A percentile compares a stretch with the other conserved stretches of the same genome.
Evolutionary conservation across 1,140 invertebrate species (phyloP).

Genomic region (Trachymyrmex septentrionalis): DNA sequence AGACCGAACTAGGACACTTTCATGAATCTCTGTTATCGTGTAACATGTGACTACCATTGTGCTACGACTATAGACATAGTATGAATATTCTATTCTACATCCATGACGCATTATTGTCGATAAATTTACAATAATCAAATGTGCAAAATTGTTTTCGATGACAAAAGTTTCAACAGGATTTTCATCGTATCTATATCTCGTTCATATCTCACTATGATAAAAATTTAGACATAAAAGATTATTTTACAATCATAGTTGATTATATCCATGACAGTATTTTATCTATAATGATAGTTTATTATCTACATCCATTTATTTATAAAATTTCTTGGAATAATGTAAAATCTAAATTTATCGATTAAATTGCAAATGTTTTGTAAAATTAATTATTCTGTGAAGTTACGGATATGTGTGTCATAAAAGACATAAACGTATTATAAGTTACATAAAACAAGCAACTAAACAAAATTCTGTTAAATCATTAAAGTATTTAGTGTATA

Average conservation of each 20-base stretch:
- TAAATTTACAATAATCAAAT: slow-evolving; percentile 24
- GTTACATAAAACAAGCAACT: slow-evolving; percentile 1
- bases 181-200: background rate
- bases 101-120: slow-evolving; percentile 12
- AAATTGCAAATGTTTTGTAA: background rate
- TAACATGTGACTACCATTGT: slow-evolving; percentile 26
- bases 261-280: too few relatives aligned
- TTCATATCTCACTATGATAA: background rate
- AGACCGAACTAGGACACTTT: background rate
- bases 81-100: too few relatives aligned
- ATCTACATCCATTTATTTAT: background rate
- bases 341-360: background rate
- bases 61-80: background rate
- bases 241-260: background rate
- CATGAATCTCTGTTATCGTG: slow-evolving; percentile 20
- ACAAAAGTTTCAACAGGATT: background rate
- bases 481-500: background rate
- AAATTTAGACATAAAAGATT: background rate
- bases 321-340: background rate
- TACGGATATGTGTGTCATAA: background rate
- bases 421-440: background rate
- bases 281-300: background rate
- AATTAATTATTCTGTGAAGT: background rate
- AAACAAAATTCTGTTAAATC: background rate
- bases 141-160: background rate